Percentiles rank a stretch among this genome's conserved stretches.
phyloP scores from a whole-genome alignment of 2,888 invertebrate species.

The Carcina quercana region DNA sequence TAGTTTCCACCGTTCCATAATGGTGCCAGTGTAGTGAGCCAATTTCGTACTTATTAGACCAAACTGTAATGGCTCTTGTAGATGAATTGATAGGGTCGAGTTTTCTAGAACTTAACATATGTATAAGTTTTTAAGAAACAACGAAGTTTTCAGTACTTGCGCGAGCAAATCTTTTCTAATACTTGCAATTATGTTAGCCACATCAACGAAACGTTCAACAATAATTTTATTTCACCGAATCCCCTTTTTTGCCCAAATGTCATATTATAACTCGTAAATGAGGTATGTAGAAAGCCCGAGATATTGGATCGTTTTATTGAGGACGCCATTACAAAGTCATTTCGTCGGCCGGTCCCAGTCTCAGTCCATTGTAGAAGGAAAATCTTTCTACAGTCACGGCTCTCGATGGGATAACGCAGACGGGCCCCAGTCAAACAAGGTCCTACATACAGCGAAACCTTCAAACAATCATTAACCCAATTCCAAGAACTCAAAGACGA shows the following conservation, averaged over 20 bases:
- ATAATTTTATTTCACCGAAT: slow-evolving; percentile 24
- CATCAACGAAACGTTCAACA: no score
- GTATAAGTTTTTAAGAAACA: no score
- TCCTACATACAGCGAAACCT: slow-evolving; percentile 33
- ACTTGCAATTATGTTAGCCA: no score
- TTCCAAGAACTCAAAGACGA: slow-evolving; percentile 46
- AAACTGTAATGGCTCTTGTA: slow-evolving; percentile 1
- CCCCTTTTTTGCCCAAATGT: no score
- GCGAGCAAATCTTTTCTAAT: no score
- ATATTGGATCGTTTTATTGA: slow-evolving; percentile 63
- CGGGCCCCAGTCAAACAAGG: slow-evolving; percentile 38
- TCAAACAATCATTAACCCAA: slow-evolving; percentile 57
- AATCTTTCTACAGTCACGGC: slow-evolving; percentile 74
- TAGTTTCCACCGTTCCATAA: slow-evolving; percentile 33
- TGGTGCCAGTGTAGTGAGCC: slow-evolving; percentile 26
- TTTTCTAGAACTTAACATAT: no score
- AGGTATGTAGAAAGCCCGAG: slow-evolving; percentile 49
- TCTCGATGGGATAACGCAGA: slow-evolving; percentile 73
- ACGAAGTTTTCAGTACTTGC: no score
- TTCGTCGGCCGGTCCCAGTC: slow-evolving; percentile 60
- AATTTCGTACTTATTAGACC: not conserved
- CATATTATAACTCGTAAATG: slow-evolving; percentile 56
- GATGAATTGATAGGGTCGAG: no score
- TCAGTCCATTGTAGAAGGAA: slow-evolving; percentile 71
- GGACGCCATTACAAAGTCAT: slow-evolving; percentile 69